These are phyloP conservation scores for Acheta domesticus DNA, from an alignment of 2,888 invertebrate genomes.

Conservation along the genomic window DNA sequence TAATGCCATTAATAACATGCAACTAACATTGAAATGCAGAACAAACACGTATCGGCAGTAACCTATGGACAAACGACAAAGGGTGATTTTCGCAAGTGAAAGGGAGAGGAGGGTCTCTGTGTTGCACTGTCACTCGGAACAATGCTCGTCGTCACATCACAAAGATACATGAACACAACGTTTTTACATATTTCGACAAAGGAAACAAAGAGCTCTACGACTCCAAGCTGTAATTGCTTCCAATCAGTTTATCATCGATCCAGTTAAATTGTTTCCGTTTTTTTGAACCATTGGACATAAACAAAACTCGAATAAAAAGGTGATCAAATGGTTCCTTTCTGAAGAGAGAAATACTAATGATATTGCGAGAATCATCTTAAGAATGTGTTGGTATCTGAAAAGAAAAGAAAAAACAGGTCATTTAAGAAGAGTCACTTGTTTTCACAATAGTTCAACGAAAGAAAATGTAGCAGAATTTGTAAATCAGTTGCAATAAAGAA, in stretches of 20 bases:
- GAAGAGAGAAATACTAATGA: no score
- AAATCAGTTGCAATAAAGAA: no score
- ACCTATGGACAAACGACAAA: constrained; percentile 18
- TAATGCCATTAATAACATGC: neutral
- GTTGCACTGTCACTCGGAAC: neutral
- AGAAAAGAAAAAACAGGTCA: no score
- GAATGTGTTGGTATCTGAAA: no score
- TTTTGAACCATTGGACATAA: no score
- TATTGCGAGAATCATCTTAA: no score
- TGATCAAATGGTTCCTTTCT: no score
- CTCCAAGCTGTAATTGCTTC: neutral
- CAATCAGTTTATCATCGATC: neutral
- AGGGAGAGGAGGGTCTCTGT: neutral
- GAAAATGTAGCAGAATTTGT: no score
- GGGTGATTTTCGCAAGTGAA: neutral
- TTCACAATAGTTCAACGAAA: no score
- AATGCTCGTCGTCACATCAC: neutral
- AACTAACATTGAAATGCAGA: neutral
- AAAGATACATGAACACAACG: neutral
- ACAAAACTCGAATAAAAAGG: no score
- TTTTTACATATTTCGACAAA: neutral
- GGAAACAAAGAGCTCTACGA: neutral
- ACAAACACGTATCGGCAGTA: neutral
- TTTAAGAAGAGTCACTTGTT: no score
- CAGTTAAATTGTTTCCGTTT: neutral